Conservation (phyloP, 2,888 invertebrate genomes). For the Amphipyra berbera region DNA sequence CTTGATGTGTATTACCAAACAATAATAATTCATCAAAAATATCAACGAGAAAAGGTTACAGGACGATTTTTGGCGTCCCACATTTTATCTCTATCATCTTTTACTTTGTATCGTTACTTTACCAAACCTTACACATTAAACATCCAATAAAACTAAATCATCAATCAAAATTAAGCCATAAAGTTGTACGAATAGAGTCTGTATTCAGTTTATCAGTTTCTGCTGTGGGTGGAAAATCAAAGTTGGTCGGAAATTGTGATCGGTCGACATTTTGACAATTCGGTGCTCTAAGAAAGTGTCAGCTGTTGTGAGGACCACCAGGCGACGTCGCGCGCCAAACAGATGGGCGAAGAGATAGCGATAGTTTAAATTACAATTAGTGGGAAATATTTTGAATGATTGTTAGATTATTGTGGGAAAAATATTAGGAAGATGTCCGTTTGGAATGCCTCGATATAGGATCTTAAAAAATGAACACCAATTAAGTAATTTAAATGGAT, state of each 20-base stretch:
- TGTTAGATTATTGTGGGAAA: constrained; percentile 17
- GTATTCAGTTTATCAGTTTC: not conserved
- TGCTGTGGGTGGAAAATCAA: constrained; percentile 9
- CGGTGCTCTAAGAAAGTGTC: constrained; percentile 82
- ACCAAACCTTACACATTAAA: too few species aligned
- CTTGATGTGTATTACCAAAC: constrained; percentile 1
- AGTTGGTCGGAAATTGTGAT: constrained; percentile 64
- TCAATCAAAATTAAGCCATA: not conserved
- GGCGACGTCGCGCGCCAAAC: constrained; percentile 68
- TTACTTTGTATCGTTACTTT: constrained; percentile 76
- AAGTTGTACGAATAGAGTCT: not conserved
- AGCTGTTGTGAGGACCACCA: constrained; percentile 82
- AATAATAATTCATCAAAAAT: constrained; percentile 30
- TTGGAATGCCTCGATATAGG: constrained; percentile 18
- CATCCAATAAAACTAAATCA: not conserved
- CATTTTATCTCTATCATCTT: constrained; percentile 77
- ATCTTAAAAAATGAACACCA: not conserved
- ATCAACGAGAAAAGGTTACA: constrained; percentile 44
- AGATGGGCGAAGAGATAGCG: constrained; percentile 73
- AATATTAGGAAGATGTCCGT: constrained; percentile 12
- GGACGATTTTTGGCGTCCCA: constrained; percentile 64
- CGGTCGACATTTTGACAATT: constrained; percentile 88
- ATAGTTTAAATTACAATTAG: constrained; percentile 84
- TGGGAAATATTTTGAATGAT: constrained; percentile 70
- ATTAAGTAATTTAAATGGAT: too few species aligned